Base-by-base conservation (phyloP, 2,113 vertebrate genomes). In the Silurus meridionalis region DNA sequence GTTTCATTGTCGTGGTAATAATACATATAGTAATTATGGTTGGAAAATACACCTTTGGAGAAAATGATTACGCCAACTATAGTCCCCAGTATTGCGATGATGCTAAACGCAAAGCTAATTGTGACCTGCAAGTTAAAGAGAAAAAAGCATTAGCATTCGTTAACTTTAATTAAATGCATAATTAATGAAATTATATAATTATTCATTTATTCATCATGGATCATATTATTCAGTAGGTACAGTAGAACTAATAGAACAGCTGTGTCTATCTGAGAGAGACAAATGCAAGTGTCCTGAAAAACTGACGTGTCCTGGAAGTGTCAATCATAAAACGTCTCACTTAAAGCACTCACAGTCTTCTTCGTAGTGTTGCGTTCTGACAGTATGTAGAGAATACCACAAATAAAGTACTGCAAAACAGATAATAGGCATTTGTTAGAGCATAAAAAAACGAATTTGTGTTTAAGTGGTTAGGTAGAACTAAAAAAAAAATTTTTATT, bases 291-390 rank as follows among this genome's bases (percentile, higher is more conserved):
- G 11, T 55, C 6, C 8, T 58, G 8, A 60, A 0, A 6, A 3
- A 28, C 0, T 5, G 6, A 17, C 14, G n/a, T 8, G 48, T 77
- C 19, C 0, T 77, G 52, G 9, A 74, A 10, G 46, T 52, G 11
- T 75, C 10, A 25, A 66, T 82, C 13, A 66, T 17, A 25, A 67
- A 57, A 53, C 37, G 4, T 15, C 57, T 23, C 17, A n/a, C 7
- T 25, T 14, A 28, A 8, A 19, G 13, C 5, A 88, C 93, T 93
- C 87, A 95, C 94, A 8, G 88, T 92, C 90, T 94, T 93, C 87
- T 95, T 95, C 72, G 92, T 92, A 0, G 91, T 90, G n/a, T 89
- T 91, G 66, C 91, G 85, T n/a, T 94, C 92, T 60, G 93, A 85
- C 82, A 93, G 17, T 72, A 95, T 92, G 72, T 90, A 95, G 19